Base-by-base conservation (phyloP, 1,140 invertebrate genomes). In the Drosophila ercepeae region DNA sequence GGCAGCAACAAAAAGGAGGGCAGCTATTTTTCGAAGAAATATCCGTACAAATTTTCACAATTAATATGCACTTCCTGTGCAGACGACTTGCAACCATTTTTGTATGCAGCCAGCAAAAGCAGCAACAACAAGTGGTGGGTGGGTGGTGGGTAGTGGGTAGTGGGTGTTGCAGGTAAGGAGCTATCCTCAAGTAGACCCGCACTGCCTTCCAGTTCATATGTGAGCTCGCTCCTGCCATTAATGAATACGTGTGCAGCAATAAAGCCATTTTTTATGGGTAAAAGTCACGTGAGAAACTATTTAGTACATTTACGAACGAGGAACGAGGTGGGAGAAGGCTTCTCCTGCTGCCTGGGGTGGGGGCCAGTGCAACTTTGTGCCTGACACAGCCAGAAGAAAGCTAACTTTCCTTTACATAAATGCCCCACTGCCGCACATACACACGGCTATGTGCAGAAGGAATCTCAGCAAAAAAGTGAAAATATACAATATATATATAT, bases 211-310 rank as follows among this genome's bases (percentile, higher is more conserved):
- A 36, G 70, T 73, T 79, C 81, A 84, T 68, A 84, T 86, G 83
- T 86, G 81, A 88, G 82, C 82, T 88, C 82, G 82, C 63, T 86
- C 82, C 83, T 86, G 82, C 82, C 74, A 86, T 86, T 86, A 86
- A 86, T 86, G 82, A 86, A 86, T 86, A 89, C 82, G 82, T 86
- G 83, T 86, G 82, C 83, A 84, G 82, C 82, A 86, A 86, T 86
- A 86, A 86, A 86, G 73, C 77, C 82, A 86, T 88, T 86, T 86
- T 86, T 86, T 86, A 86, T 86, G 82, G 84, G 53, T 46, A 71
- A 77, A 88, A 86, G 82, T 86, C 82, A 86, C 82, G 82, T 86
- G 82, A 86, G 82, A 86, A 86, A 86, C 82, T 88, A 86, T 86
- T 86, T 86, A 86, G 82, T 86, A 77, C 81, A 74, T 84, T 76